Base-by-base conservation (phyloP, 2,888 invertebrate genomes). In the Anarsia innoxiella region DNA sequence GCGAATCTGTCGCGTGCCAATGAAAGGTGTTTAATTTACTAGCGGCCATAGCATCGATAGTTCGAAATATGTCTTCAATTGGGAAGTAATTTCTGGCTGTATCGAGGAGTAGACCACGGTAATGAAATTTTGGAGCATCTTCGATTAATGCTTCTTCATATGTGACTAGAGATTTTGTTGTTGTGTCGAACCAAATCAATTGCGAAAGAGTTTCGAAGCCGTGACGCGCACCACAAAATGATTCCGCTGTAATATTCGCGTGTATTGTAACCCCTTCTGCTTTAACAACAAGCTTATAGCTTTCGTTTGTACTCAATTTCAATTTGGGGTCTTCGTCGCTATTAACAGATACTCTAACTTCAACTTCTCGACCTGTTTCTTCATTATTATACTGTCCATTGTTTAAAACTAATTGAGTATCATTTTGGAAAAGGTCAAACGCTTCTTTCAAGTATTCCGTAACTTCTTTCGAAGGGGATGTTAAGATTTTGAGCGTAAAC, bases 21-120 rank as follows among this genome's bases (percentile, higher is more conserved):
- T 97, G 97, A 61, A 97, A 93, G 1, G 94, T 93, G 75, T 97
- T 97, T 46, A 97, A 71, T 73, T 97, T 97, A 53, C 91, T 90
- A 28, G 93, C 90, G 0, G 93, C 90, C 97, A 97, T 96, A 2
- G 92, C 96, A 40, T 94, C 91, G 56, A 97, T 78, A 5, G 93
- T 91, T 6, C 91, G 87, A 53, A 91, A 88, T 26, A 94, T 85
- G 35, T 90, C 87, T 8, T 85, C 87, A 1, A 94, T 84, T 0
- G 93, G 90, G 60, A 97, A 91, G 70, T 90, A 98, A 70, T 97
- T 96, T 13, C 97, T 85, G 0, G 96, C 92, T 0, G 97, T 96
- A 64, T 98, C 98, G 34, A 98, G 73, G 73, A 97, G 88, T 1
- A 98, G 71, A 3, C 97, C 97, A 25, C 98, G 89, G 68, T 94